phyloP scores from a whole-genome alignment of 2,888 invertebrate species.

The Dexiosoma caninum region DNA sequence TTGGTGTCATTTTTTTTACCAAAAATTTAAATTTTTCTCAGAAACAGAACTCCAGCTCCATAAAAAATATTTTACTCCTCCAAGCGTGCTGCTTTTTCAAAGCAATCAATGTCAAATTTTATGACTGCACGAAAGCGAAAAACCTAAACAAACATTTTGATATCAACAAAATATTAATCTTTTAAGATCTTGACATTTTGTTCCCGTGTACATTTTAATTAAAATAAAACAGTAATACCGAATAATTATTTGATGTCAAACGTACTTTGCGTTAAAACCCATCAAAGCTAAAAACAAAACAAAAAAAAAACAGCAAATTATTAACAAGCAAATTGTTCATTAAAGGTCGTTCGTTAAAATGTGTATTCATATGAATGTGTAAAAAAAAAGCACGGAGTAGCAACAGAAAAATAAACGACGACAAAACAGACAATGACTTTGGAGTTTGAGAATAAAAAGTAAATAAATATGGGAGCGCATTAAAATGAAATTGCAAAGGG shows the following conservation, averaged over 20 bases:
- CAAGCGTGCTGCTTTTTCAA: not conserved
- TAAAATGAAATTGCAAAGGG: no score
- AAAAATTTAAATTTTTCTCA: no score
- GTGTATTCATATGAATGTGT: conserved; percentile 15
- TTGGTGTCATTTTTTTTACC: no score
- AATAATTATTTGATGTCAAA: conserved; percentile 4
- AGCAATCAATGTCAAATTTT: conserved; percentile 35
- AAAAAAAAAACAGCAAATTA: no score
- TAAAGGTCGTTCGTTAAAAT: conserved; percentile 24
- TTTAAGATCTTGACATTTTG: conserved; percentile 5
- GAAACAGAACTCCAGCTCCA: no score
- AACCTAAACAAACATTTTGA: not conserved
- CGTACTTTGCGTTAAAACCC: not conserved
- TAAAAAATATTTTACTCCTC: no score
- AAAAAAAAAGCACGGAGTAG: not conserved
- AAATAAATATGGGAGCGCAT: no score
- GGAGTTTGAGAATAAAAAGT: no score
- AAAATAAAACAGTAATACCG: conserved; percentile 7
- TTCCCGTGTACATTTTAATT: conserved; percentile 17
- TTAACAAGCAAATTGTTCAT: conserved; percentile 31
- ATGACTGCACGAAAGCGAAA: not conserved
- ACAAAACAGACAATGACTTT: conserved; percentile 12
- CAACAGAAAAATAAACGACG: not conserved
- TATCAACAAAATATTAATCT: conserved; percentile 31
- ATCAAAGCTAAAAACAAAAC: conserved; percentile 30